Evolutionary conservation across 2,113 vertebrate species (phyloP).

Genomic region (Lophura nycthemera): DNA sequence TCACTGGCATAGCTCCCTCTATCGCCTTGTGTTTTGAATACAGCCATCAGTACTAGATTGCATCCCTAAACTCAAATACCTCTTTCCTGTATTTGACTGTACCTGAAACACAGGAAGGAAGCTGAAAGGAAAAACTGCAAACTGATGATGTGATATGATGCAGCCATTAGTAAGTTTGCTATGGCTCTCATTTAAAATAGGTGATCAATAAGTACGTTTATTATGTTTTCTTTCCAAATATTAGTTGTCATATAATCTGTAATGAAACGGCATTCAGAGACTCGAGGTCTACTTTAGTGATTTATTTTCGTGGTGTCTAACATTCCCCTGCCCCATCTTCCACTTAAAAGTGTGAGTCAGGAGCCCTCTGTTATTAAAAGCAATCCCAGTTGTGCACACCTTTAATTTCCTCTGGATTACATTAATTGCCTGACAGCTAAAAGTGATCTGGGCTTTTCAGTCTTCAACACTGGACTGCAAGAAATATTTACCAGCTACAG

Average conservation of each 20-base stretch:
- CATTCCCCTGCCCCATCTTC: background rate
- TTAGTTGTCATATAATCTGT: slow-evolving; percentile 23
- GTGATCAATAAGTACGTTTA: slow-evolving; percentile 24
- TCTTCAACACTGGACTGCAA: slow-evolving; percentile 64
- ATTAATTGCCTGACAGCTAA: slow-evolving; percentile 82
- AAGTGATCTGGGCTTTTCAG: slow-evolving; percentile 75
- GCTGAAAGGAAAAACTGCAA: background rate
- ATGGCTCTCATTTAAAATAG: background rate
- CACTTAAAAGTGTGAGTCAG: slow-evolving; percentile 66
- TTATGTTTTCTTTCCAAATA: slow-evolving; percentile 31
- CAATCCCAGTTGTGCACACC: slow-evolving; percentile 69
- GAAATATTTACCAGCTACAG: slow-evolving; percentile 78
- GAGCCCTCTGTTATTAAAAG: slow-evolving; percentile 76
- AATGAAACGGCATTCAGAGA: slow-evolving; percentile 46
- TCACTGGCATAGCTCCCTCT: background rate
- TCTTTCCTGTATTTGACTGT: background rate
- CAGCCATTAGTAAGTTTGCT: background rate
- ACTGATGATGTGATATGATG: background rate
- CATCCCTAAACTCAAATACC: background rate
- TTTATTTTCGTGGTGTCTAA: slow-evolving; percentile 67
- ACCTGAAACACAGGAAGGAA: background rate
- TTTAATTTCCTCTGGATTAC: slow-evolving; percentile 82
- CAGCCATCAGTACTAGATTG: background rate
- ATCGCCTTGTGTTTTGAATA: background rate
- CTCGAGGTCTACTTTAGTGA: slow-evolving; percentile 3